Conservation (phyloP, 2,113 vertebrate species). For the Platycercus adscitus region DNA sequence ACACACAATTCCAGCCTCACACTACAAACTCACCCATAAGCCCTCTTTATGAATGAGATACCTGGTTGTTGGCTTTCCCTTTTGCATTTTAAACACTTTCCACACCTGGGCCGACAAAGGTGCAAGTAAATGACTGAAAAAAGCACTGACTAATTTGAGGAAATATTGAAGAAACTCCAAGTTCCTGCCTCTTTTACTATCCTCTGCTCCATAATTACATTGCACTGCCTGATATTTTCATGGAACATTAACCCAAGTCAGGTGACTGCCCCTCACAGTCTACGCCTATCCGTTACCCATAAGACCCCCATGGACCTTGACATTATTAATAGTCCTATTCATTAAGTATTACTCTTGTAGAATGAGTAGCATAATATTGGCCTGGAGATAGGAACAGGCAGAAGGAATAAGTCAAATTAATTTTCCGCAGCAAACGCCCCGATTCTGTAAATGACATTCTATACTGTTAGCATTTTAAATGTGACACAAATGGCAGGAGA, state of each 20-base stretch:
- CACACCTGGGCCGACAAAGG: not conserved
- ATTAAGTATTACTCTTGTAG: constrained; percentile 98
- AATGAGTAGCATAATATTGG: constrained; percentile 96
- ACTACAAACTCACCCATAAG: not conserved
- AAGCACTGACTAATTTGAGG: constrained; percentile 73
- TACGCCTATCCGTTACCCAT: constrained; percentile 87
- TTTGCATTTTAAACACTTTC: not conserved
- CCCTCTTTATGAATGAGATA: not conserved
- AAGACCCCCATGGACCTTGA: constrained; percentile 88
- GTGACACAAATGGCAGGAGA: constrained; percentile 92
- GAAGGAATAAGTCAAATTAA: constrained; percentile 93
- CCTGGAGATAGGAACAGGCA: constrained; percentile 92
- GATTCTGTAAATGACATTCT: constrained; percentile 94
- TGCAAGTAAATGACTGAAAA: not conserved
- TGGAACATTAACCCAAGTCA: constrained; percentile 94
- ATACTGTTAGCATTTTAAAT: constrained; percentile 96
- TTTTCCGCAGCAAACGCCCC: constrained; percentile 92
- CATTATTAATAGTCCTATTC: constrained; percentile 96
- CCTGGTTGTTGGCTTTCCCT: not conserved
- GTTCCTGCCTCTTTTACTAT: constrained; percentile 80
- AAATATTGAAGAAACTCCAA: constrained; percentile 80
- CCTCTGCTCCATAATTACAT: constrained; percentile 93
- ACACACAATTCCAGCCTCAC: not conserved
- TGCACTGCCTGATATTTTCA: constrained; percentile 94
- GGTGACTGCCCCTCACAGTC: constrained; percentile 86